Percentiles rank a stretch among this genome's conserved stretches.
Conservation (phyloP, 92 coral and sea anemone species). For the Diadumene lineata region DNA sequence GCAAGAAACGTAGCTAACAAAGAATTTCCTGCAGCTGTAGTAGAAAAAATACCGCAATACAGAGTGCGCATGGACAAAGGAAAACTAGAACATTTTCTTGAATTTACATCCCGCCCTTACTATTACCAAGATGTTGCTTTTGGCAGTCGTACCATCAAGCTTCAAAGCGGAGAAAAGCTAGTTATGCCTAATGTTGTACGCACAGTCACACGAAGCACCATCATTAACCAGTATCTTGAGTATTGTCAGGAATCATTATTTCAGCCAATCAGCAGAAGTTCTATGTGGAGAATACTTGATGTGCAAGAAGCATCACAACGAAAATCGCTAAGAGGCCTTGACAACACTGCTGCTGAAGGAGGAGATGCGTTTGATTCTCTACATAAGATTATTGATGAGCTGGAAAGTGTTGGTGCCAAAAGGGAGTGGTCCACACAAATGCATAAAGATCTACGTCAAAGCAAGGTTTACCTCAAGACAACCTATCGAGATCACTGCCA, state of each 20-base stretch:
- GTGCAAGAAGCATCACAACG: slow-evolving; percentile 59
- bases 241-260: slow-evolving; percentile 41
- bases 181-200: slow-evolving; percentile 47
- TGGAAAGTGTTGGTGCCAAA: slow-evolving; percentile 48
- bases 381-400: slow-evolving; percentile 45
- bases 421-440: slow-evolving; percentile 36
- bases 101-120: slow-evolving; percentile 47
- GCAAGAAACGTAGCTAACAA: slow-evolving; percentile 35
- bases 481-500: slow-evolving; percentile 44
- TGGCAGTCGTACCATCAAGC: slow-evolving; percentile 47
- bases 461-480: slow-evolving; percentile 46
- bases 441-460: slow-evolving; percentile 25
- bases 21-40: slow-evolving; percentile 40
- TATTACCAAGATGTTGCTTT: slow-evolving; percentile 42
- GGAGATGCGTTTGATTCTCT: slow-evolving; percentile 49
- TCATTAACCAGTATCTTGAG: slow-evolving; percentile 52
- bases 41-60: slow-evolving; percentile 38
- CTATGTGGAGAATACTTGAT: slow-evolving; percentile 57
- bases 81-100: slow-evolving; percentile 51
- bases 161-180: slow-evolving; percentile 51
- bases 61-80: slow-evolving; percentile 48
- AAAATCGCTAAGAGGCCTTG: slow-evolving; percentile 55
- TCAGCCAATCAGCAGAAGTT: slow-evolving; percentile 43
- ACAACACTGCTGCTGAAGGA: slow-evolving; percentile 61
- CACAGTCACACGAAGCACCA: slow-evolving; percentile 46